These are phyloP conservation scores for Hypomecis punctinalis DNA, from an alignment of 2,888 invertebrate genomes.

Conservation along the genomic window DNA sequence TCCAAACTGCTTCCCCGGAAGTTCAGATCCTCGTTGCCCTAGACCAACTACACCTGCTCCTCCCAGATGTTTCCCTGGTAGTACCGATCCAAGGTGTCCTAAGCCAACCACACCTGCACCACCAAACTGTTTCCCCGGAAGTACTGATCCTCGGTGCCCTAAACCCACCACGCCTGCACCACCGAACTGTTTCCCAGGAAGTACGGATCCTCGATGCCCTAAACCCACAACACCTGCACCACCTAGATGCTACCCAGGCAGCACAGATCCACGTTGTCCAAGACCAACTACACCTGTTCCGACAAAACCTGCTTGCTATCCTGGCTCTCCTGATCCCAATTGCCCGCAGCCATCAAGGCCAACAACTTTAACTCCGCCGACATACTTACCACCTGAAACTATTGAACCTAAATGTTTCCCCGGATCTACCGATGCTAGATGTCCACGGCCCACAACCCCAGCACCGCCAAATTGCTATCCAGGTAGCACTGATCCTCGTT, in stretches of 20 bases:
- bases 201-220: slow-evolving; percentile 55
- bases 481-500: slow-evolving; percentile 56
- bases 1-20: slow-evolving; percentile 48
- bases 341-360: slow-evolving; percentile 46
- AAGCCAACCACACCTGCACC: slow-evolving; percentile 40
- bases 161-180: slow-evolving; percentile 42
- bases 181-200: slow-evolving; percentile 62
- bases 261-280: slow-evolving; percentile 59
- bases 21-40: slow-evolving; percentile 30
- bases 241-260: slow-evolving; percentile 47
- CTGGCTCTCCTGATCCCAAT: background rate
- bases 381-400: background rate
- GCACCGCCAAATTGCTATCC: slow-evolving; percentile 55
- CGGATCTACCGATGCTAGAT: slow-evolving; percentile 59
- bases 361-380: slow-evolving; percentile 41
- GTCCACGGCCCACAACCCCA: slow-evolving; percentile 54
- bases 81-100: slow-evolving; percentile 41
- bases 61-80: slow-evolving; percentile 44
- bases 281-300: slow-evolving; percentile 48
- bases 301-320: no score
- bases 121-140: slow-evolving; percentile 57
- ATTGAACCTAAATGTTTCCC: slow-evolving; percentile 44
- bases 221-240: slow-evolving; percentile 56
- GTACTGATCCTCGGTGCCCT: slow-evolving; percentile 55
- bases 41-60: slow-evolving; percentile 39